Base-by-base conservation (phyloP, 2,797 vertebrate genomes). In the Microchirus variegatus region DNA sequence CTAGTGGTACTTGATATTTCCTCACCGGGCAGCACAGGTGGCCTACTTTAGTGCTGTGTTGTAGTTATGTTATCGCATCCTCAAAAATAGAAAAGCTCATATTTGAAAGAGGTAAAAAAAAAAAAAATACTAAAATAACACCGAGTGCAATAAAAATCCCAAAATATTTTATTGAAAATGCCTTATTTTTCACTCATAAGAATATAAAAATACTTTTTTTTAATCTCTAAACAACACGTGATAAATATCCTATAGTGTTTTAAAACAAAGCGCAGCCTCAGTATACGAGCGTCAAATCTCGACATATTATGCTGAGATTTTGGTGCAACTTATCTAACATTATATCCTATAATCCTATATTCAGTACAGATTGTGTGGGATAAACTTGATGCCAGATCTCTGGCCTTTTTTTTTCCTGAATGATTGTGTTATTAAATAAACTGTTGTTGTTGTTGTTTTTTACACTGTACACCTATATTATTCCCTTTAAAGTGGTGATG, bases 151-250 rank as follows among this genome's bases (percentile, higher is more conserved):
- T n/a, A 53, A 19, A 53, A 67, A 57, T 75, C 52, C 15, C 47
- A 75, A 73, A 69, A 60, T 31, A 22, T 37, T 88, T 86, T 82
- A 81, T 72, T 86, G 38, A 70, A 73, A 77, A 54, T 2, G 11
- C 7, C 18, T 42, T 60, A n/a, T 46, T 51, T 36, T 9, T 16
- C 3, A 46, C 36, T 26, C 48, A 35, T 52, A 9, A 37, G 4
- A 38, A 38, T 37, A 52, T 35, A 51, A 51, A 51, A 51, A 49
- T 49, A 49, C 47, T 26, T 26, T 49, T 8, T 49, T 12, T n/a
- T n/a, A n/a, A n/a, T 49, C 3, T 13, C 22, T 31, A 49, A 49
- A 49, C 47, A 49, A 31, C 47, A 49, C 13, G 8, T 14, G 46
- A 22, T 19, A 22, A 22, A 26, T 13, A 17, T 42, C 4, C n/a